phyloP scores from a whole-genome alignment of 1,140 invertebrate species.

The Psilanteris sp. region DNA sequence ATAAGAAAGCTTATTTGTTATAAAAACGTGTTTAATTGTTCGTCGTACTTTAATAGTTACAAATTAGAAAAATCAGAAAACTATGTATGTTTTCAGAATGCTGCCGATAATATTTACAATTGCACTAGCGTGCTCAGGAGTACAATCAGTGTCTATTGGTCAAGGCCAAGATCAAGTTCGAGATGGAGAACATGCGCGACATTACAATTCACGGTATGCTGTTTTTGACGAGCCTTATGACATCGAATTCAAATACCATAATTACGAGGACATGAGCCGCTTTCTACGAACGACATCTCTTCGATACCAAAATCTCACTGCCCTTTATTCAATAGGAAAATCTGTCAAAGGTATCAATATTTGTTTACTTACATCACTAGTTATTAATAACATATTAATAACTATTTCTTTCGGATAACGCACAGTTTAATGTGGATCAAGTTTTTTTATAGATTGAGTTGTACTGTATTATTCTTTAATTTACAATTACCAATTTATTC shows the following conservation, averaged over 20 bases:
- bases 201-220: constrained; percentile 72
- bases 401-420: no score
- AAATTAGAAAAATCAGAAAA: constrained; percentile 1
- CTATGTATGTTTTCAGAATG: constrained; percentile 47
- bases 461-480: no score
- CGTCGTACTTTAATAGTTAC: no score
- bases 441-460: no score
- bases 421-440: no score
- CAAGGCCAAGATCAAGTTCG: constrained; percentile 58
- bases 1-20: no score
- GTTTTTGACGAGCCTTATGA: constrained; percentile 74
- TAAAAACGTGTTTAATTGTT: no score
- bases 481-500: no score
- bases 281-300: constrained; percentile 89
- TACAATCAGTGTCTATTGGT: constrained; percentile 52
- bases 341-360: constrained; percentile 92
- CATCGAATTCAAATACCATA: constrained; percentile 92
- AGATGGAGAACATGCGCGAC: constrained; percentile 66
- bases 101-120: constrained; percentile 50
- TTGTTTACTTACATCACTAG: no score
- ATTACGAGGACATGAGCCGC: constrained; percentile 91
- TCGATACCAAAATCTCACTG: constrained; percentile 90
- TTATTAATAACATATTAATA: no score
- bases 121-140: constrained; percentile 39
- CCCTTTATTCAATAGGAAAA: constrained; percentile 95